Evolutionary conservation across 2,888 invertebrate species (phyloP), one percentile per base, ranked within the genome.

Genomic region (Lycia hirtaria): DNA sequence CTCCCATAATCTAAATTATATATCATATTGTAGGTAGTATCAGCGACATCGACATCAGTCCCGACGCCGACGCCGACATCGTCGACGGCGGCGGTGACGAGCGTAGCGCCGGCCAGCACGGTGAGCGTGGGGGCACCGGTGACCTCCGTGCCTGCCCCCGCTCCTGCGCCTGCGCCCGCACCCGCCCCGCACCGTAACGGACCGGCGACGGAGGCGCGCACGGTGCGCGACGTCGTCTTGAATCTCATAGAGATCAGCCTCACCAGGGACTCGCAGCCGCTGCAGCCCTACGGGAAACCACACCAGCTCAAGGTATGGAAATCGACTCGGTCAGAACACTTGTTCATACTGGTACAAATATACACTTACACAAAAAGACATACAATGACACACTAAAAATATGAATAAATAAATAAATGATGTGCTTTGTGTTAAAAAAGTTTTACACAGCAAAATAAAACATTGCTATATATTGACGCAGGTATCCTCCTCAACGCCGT

Each of bases 201-300:
- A 3, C 72, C 77, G 28, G 65, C 61, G 7, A 47, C 56, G 71
- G 81, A 94, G 57, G 95, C 95, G 17, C 90, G 96, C 58, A 96
- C 96, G 48, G 96, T 97, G 15, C 95, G 96, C 67, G 97, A 97
- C 81, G 94, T 97, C 54, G 95, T 97, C 80, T 93, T 95, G 67
- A 96, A 96, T 72, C 95, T 97, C 56, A 97, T 97, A 60, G 97
- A 97, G 83, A 94, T 95, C 79, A 95, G 95, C 66, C 85, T 97
- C 47, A 94, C 94, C 84, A 95, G 96, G 76, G 94, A 94, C 62
- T 91, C 93, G 58, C 93, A 83, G 55, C 80, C 94, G 3, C 75
- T 77, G 12, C 86, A 86, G 67, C 89, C 91, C 9, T 62, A 67
- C 22, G 64, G 75, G 26, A 85, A 85, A 47, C 79, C 77, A 0